These are phyloP conservation scores for Helicoverpa assulta DNA, from an alignment of 2,888 invertebrate genomes.

Conservation along the genomic window DNA sequence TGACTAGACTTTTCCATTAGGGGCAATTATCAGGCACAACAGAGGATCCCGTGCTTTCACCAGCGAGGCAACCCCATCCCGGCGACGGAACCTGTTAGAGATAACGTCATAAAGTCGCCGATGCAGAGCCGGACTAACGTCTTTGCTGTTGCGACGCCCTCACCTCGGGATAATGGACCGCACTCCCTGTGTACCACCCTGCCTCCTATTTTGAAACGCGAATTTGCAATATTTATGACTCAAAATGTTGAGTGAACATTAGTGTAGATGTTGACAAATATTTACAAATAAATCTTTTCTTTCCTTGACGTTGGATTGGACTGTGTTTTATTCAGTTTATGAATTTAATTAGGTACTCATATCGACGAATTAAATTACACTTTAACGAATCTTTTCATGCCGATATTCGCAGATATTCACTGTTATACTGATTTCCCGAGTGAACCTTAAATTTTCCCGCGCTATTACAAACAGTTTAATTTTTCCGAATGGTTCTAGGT, in stretches of 20 bases:
- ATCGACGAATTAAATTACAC: constrained; percentile 19
- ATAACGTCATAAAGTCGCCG: constrained; percentile 90
- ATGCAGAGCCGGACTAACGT: constrained; percentile 88
- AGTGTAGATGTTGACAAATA: constrained; percentile 31
- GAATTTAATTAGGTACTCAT: constrained; percentile 11
- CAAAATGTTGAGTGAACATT: constrained; percentile 36
- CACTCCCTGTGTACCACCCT: constrained; percentile 65
- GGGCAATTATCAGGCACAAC: constrained; percentile 89
- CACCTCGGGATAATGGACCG: constrained; percentile 86
- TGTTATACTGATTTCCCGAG: constrained; percentile 56
- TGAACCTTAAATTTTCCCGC: constrained; percentile 42
- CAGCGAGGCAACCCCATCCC: constrained; percentile 75
- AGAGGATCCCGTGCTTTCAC: constrained; percentile 83
- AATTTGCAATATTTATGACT: constrained; percentile 64
- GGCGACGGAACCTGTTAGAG: constrained; percentile 88
- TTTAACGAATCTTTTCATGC: constrained; percentile 31
- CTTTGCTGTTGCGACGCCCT: constrained; percentile 86
- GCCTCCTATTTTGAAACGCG: constrained; percentile 45
- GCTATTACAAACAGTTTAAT: constrained; percentile 35
- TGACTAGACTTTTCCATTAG: constrained; percentile 90
- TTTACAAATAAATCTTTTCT: constrained; percentile 11
- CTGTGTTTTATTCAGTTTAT: neutral
- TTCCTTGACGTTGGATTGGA: constrained; percentile 5
- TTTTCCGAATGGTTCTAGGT: constrained; percentile 33
- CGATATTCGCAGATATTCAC: constrained; percentile 43